These are phyloP conservation scores for Venusia cambrica DNA, from an alignment of 2,888 invertebrate species.

Conservation along the genomic window DNA sequence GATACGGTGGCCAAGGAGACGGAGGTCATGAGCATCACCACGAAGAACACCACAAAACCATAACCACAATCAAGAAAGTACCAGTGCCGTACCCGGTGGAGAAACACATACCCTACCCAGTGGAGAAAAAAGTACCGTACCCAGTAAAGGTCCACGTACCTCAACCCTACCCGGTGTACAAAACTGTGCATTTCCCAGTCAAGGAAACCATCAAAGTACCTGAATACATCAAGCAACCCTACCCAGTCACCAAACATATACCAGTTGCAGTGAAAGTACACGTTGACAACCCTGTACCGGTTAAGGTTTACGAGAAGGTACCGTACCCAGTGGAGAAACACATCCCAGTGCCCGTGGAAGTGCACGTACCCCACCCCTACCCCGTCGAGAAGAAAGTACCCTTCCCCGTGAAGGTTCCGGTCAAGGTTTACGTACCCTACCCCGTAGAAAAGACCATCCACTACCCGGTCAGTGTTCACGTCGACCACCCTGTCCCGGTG, in stretches of 20 bases:
- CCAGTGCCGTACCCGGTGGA: constrained; percentile 87
- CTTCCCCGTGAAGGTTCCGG: constrained; percentile 84
- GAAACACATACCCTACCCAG: constrained; percentile 84
- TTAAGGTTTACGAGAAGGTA: constrained; percentile 80
- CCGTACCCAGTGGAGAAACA: constrained; percentile 88
- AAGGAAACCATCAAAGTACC: constrained; percentile 85
- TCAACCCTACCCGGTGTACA: constrained; percentile 86
- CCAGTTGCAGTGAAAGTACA: constrained; percentile 85
- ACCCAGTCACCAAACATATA: constrained; percentile 84
- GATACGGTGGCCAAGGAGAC: constrained; percentile 17
- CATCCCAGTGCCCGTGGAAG: constrained; percentile 85
- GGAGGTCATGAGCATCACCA: no score
- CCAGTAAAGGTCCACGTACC: constrained; percentile 86
- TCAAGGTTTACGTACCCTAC: constrained; percentile 87
- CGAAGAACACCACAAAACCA: constrained; percentile 82
- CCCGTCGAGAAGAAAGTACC: constrained; percentile 87
- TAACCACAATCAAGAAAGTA: constrained; percentile 87
- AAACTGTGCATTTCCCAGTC: constrained; percentile 84
- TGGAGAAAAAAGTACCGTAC: constrained; percentile 84
- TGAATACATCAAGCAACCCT: constrained; percentile 84
- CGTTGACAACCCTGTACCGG: constrained; percentile 85
- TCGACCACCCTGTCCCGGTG: constrained; percentile 86
- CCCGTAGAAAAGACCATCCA: constrained; percentile 88
- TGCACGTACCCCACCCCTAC: constrained; percentile 86
- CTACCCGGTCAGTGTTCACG: constrained; percentile 85